Conservation (phyloP, 2,888 invertebrate species). For the Clitarchus hookeri region DNA sequence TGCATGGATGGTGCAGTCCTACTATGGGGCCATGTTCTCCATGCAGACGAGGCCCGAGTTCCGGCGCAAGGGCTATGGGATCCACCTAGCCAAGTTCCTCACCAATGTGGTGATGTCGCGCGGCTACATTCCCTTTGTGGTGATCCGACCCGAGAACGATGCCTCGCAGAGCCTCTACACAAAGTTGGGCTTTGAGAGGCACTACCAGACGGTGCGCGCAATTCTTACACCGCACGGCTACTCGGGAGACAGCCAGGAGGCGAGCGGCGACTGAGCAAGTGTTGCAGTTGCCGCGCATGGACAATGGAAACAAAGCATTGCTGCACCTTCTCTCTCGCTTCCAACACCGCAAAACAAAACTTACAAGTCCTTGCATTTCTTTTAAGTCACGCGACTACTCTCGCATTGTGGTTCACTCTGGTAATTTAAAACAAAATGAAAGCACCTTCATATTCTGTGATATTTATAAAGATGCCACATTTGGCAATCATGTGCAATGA, state of each 20-base stretch:
- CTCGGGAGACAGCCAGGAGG: constrained; percentile 28
- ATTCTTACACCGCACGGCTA: constrained; percentile 65
- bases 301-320: constrained; percentile 30
- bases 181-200: constrained; percentile 80
- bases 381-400: constrained; percentile 26
- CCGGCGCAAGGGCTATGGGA: constrained; percentile 64
- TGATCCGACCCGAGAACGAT: constrained; percentile 85
- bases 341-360: constrained; percentile 34
- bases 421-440: constrained; percentile 33
- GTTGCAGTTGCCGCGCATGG: not conserved
- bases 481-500: not conserved
- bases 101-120: constrained; percentile 65
- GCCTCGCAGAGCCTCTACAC: constrained; percentile 82
- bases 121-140: constrained; percentile 83
- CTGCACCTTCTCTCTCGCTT: constrained; percentile 38
- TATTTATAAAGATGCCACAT: not conserved
- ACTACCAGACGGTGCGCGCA: constrained; percentile 80
- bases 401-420: constrained; percentile 36
- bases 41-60: constrained; percentile 82
- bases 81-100: constrained; percentile 70
- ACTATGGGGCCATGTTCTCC: constrained; percentile 90
- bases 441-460: not conserved
- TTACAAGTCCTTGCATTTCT: constrained; percentile 30
- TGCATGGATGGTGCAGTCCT: constrained; percentile 91
- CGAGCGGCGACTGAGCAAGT: not conserved